A percentile compares a stretch with the other conserved stretches of the same genome.
Evolutionary conservation across 35 echinoderm and acorn worm genomes (phyloP).

Genomic region (Ophioderma brevispina): DNA sequence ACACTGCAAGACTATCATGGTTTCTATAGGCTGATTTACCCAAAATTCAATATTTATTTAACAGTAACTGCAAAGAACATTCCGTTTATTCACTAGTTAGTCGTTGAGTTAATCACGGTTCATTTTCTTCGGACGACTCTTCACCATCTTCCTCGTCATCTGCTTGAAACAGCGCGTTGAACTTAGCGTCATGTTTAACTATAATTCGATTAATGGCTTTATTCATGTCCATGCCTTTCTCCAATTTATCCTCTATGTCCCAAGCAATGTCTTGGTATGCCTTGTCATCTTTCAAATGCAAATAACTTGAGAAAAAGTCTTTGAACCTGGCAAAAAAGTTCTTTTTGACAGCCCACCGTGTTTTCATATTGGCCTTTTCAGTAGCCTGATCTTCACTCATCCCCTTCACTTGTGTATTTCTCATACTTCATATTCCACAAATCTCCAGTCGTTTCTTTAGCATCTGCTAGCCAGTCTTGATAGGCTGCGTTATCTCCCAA

Average conservation of each 20-base stretch:
- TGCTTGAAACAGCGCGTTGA: not conserved
- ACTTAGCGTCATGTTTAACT: not conserved
- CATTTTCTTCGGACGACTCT: constrained; percentile 4
- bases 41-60: not conserved
- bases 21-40: not conserved
- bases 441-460: constrained; percentile 1
- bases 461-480: not conserved
- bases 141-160: not conserved
- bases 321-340: constrained; percentile 3
- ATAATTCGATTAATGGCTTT: not conserved
- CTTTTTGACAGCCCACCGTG: not conserved
- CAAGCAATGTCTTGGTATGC: not conserved
- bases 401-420: not conserved
- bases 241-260: not conserved
- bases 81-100: not conserved
- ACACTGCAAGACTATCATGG: not conserved
- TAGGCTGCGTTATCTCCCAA: constrained; percentile 9
- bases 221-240: not conserved
- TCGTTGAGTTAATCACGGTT: too few relatives aligned
- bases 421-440: constrained; percentile 10
- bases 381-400: not conserved
- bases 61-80: not conserved
- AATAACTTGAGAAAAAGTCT: not conserved
- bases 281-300: not conserved
- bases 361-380: constrained; percentile 4